Base-by-base conservation (phyloP, 2,888 invertebrate genomes). In the Epinotia nisella region DNA sequence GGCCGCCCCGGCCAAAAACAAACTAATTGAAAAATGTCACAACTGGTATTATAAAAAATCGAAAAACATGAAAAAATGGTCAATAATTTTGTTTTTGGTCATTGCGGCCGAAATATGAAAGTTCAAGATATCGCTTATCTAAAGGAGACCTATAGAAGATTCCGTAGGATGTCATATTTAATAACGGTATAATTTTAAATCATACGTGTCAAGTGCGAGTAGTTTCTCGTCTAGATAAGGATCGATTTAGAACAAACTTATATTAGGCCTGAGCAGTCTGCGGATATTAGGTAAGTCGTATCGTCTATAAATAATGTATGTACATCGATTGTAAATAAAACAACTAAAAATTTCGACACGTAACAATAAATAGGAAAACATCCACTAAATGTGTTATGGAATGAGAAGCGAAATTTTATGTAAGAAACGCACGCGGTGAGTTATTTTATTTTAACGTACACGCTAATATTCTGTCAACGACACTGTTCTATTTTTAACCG, bases 321-420 rank as follows among this genome's bases (percentile, higher is more conserved):
- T 83, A 84, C 81, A 84, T 77, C 60, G 72, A 76, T 70, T 45
- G 49, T 64, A 75, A 65, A 62, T 45, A 64, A 75, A 70, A 69
- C 35, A 70, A 74, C 56, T 51, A 41, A 70, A 75, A 78, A 79
- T 77, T 78, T 78, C 66, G 79, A 79, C 78, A 70, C 72, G 75
- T 77, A 80, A 81, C 77, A 80, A 81, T 80, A 82, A 83, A 82
- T 81, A 61, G 64, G 19, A 24, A 78, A 81, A 81, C 79, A 76
- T 82, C 76, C 81, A 82, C 80, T 13, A 51, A 45, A 29, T 49
- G 62, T 62, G 58, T 68, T 77, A 81, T 78, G 84, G 82, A 84
- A 84, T 84, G 83, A 84, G 82, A 71, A 35, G 55, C 39, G 51
- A 69, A 60, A 60, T 51, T 69, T 67, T 13, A 58, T 49, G 67